Conservation (phyloP, 2,797 vertebrate genomes). For the Trichosurus vulpecula region DNA sequence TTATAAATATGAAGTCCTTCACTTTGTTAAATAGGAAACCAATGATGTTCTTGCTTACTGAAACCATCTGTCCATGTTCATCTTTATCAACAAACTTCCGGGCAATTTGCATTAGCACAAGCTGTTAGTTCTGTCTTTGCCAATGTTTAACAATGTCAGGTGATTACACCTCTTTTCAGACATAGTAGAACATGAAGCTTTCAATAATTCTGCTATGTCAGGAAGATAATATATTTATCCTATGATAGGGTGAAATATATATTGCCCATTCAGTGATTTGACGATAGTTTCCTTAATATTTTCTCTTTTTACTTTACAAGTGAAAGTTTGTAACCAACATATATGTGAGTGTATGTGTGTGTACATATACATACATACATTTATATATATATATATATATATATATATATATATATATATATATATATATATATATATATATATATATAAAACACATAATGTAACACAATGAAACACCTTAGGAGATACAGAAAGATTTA, state of each 20-base stretch:
- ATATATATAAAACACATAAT: too few species aligned
- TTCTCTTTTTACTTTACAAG: conserved; percentile 23
- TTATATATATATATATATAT: too few species aligned
- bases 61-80: conserved; percentile 82
- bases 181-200: conserved; percentile 63
- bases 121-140: conserved; percentile 77
- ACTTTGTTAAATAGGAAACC: conserved; percentile 76
- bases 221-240: conserved; percentile 51
- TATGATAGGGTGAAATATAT: neutral
- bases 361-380: neutral
- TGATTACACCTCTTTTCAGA: conserved; percentile 71
- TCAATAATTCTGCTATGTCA: conserved; percentile 30
- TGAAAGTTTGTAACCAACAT: conserved; percentile 9
- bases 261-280: conserved; percentile 25
- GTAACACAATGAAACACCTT: neutral
- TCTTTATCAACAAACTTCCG: conserved; percentile 75
- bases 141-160: conserved; percentile 72
- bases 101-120: conserved; percentile 79
- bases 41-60: conserved; percentile 75
- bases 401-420: too few species aligned
- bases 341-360: neutral
- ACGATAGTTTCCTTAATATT: conserved; percentile 37
- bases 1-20: conserved; percentile 64
- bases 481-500: neutral
- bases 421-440: too few species aligned